phyloP scores from a whole-genome alignment of 2,113 vertebrate species.

The Xenopus tropicalis region UCB_Xtro_10.0 CM004451.2:66384001-66384500 shows the following conservation, averaged over 20 bases:
- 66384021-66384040: conserved; percentile 92
- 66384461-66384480: no score
- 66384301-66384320: conserved; percentile 98
- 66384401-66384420: no score
- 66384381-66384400: no score
- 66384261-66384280: conserved; percentile 79
- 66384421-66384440: no score
- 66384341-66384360: conserved; percentile 84
- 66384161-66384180: conserved; percentile 88
- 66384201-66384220: conserved; percentile 90
- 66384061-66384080: conserved; percentile 85
- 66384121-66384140: conserved; percentile 90
- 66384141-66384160: conserved; percentile 98
- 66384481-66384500: no score
- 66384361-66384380: not conserved
- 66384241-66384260: conserved; percentile 80
- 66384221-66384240: conserved; percentile 85
- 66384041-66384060: conserved; percentile 94
- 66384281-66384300: conserved; percentile 95
- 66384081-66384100: conserved; percentile 87
- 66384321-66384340: conserved; percentile 96
- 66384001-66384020: conserved; percentile 88
- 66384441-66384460: no score
- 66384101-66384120: conserved; percentile 94
- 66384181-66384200: conserved; percentile 91